Conservation (phyloP, 2,888 invertebrate species). For the Strigamia crassipes region DNA sequence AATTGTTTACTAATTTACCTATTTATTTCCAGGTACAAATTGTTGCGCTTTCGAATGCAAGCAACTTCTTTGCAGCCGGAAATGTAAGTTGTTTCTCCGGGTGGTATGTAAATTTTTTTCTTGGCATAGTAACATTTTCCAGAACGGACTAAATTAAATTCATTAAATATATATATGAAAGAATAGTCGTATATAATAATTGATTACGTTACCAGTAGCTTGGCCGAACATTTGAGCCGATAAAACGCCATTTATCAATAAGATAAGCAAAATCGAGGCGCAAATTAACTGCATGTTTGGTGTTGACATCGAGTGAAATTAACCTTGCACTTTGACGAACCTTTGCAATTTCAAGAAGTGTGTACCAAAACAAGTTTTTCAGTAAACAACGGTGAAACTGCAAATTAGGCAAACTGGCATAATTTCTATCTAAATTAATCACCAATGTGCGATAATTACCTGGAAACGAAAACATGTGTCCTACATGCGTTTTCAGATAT, state of each 20-base stretch:
- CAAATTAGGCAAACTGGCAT: too few species aligned
- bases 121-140: constrained; percentile 7
- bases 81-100: background rate
- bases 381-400: too few species aligned
- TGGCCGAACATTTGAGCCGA: background rate
- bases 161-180: too few species aligned
- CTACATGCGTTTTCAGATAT: too few species aligned
- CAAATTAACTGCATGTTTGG: background rate
- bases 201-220: background rate
- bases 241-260: background rate
- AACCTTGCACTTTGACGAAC: background rate
- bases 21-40: background rate
- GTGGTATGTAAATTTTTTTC: background rate
- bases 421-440: too few species aligned
- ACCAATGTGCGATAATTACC: too few species aligned
- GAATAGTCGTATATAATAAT: too few species aligned
- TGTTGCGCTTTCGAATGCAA: background rate
- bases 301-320: background rate
- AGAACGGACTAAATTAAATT: background rate
- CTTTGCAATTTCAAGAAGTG: background rate
- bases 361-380: background rate
- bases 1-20: background rate
- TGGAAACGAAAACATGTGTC: too few species aligned
- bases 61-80: background rate
- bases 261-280: background rate